Conservation (phyloP, 2,888 invertebrate genomes). For the Plebejus melissa region DNA sequence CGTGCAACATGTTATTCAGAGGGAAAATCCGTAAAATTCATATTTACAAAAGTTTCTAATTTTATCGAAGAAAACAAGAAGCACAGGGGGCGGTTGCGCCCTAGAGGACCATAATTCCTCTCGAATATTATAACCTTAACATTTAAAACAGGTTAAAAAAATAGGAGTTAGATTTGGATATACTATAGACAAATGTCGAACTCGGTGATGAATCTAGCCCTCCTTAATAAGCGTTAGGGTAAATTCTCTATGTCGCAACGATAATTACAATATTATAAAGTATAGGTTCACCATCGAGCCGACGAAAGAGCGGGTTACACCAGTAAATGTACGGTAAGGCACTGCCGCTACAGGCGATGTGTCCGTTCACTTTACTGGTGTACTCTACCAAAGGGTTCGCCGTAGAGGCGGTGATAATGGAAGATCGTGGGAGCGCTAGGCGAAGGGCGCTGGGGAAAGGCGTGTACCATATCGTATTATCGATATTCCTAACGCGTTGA, state of each 20-base stretch:
- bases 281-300: conserved; percentile 40
- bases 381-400: conserved; percentile 53
- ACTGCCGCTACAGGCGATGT: conserved; percentile 38
- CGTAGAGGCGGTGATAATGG: conserved; percentile 65
- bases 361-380: conserved; percentile 54
- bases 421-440: conserved; percentile 70
- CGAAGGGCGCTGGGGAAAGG: conserved; percentile 62
- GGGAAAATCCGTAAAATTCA: conserved; percentile 36
- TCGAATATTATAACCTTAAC: conserved; percentile 69
- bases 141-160: conserved; percentile 77
- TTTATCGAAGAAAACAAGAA: conserved; percentile 73
- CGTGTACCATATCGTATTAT: conserved; percentile 44
- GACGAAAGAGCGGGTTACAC: conserved; percentile 47
- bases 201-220: conserved; percentile 31
- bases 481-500: conserved; percentile 41
- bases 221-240: conserved; percentile 30
- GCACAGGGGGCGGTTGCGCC: conserved; percentile 68
- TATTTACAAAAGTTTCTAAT: conserved; percentile 52
- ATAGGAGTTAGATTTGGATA: conserved; percentile 78
- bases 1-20: neutral
- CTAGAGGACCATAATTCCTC: conserved; percentile 53
- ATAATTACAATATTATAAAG: conserved; percentile 30
- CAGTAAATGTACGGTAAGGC: conserved; percentile 52
- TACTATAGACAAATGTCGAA: conserved; percentile 51
- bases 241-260: conserved; percentile 34